Evolutionary conservation across 1,140 invertebrate species (phyloP).

Genomic region (Bombus breviceps): DNA sequence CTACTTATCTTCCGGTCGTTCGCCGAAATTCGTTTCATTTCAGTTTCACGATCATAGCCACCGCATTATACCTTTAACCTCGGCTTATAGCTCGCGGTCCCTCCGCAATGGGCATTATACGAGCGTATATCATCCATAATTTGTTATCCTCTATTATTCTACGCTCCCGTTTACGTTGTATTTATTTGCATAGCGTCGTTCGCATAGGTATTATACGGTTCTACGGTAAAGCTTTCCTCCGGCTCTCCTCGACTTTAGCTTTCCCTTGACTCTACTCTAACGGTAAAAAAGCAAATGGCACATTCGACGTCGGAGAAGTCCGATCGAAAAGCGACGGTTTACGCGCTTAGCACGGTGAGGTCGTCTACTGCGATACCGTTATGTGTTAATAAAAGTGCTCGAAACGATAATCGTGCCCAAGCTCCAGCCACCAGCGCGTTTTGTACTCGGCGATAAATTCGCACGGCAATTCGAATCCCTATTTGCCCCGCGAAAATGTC

Average conservation of each 20-base stretch:
- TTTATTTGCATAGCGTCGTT: constrained; percentile 50
- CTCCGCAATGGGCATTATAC: background rate
- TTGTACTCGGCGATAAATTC: background rate
- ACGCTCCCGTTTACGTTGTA: constrained; percentile 19
- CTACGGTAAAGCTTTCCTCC: constrained; percentile 12
- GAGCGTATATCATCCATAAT: constrained; percentile 41
- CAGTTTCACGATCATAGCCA: background rate
- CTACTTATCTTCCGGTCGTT: background rate
- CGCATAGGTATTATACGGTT: constrained; percentile 30
- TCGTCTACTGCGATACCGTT: constrained; percentile 21
- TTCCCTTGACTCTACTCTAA: constrained; percentile 26
- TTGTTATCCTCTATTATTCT: constrained; percentile 3
- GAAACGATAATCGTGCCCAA: constrained; percentile 39
- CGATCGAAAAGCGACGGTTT: constrained; percentile 35
- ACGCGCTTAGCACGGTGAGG: background rate
- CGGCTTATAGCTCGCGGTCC: background rate
- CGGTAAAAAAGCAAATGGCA: constrained; percentile 41
- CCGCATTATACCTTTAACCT: constrained; percentile 17
- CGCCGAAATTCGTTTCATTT: background rate
- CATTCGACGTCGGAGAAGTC: background rate
- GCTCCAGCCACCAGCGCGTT: background rate
- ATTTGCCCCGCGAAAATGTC: constrained; percentile 20
- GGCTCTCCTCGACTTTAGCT: background rate
- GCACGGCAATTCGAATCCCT: background rate
- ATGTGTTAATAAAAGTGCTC: constrained; percentile 47